Percentiles rank a stretch among this genome's conserved stretches.
These are phyloP conservation scores for Phenganax marumi DNA, from an alignment of 92 coral and sea anemone genomes.

Conservation along the genomic window DNA sequence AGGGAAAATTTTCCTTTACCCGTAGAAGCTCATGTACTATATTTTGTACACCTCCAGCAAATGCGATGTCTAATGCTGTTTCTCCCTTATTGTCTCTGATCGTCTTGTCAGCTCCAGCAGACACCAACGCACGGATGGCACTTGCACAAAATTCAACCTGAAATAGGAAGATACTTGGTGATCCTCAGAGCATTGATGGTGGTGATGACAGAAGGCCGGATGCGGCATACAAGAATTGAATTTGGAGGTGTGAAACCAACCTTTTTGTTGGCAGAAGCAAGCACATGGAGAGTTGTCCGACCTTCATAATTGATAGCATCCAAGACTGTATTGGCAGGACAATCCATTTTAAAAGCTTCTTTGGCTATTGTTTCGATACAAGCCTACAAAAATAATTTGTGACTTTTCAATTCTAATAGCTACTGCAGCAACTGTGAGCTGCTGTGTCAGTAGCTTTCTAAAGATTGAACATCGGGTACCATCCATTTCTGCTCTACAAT, in stretches of 20 bases:
- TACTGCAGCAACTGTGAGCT: background rate
- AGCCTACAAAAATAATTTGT: constrained; percentile 29
- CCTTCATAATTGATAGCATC: constrained; percentile 95
- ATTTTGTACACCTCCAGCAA: constrained; percentile 75
- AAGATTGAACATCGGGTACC: background rate
- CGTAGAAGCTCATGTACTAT: constrained; percentile 89
- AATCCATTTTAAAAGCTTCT: constrained; percentile 80
- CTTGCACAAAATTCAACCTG: constrained; percentile 88
- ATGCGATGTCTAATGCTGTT: constrained; percentile 89
- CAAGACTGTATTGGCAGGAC: constrained; percentile 68
- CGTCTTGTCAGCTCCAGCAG: constrained; percentile 94
- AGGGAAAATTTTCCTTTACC: constrained; percentile 52
- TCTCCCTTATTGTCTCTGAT: constrained; percentile 92
- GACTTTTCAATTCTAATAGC: background rate
- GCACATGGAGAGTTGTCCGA: constrained; percentile 83
- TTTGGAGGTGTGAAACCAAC: background rate
- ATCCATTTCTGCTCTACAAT: too few relatives aligned
- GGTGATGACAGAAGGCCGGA: background rate
- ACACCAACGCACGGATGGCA: constrained; percentile 76
- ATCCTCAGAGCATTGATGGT: background rate
- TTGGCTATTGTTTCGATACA: constrained; percentile 83
- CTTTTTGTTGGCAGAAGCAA: constrained; percentile 78
- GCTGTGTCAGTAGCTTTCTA: background rate
- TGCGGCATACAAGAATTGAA: too few relatives aligned
- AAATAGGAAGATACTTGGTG: background rate